These are phyloP conservation scores for Gymnoscelis rufifasciata DNA, from an alignment of 2,888 invertebrate genomes.

Conservation along the genomic window DNA sequence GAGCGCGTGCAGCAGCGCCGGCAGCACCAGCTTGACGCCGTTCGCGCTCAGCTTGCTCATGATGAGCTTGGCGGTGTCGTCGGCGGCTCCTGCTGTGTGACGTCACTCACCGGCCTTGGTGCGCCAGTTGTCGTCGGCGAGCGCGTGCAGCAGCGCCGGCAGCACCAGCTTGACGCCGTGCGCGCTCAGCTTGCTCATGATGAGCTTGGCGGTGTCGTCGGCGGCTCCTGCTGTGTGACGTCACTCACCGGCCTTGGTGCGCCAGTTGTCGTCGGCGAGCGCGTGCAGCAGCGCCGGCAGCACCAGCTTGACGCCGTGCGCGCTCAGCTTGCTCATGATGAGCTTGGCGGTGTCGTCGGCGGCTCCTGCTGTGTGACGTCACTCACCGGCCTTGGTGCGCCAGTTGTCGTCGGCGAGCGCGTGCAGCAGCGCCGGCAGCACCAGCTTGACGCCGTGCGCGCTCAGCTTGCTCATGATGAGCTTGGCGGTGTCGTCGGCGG, in stretches of 20 bases:
- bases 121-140: conserved; percentile 99
- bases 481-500: conserved; percentile 97
- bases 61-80: conserved; percentile 96
- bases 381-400: conserved; percentile 98
- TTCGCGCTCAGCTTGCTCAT: conserved; percentile 97
- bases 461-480: conserved; percentile 96
- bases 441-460: no score
- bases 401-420: conserved; percentile 98
- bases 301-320: no score
- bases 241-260: conserved; percentile 98
- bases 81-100: no score
- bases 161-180: conserved; percentile 98
- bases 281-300: conserved; percentile 95
- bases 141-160: conserved; percentile 93
- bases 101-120: conserved; percentile 98
- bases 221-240: no score
- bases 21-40: conserved; percentile 98
- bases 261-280: conserved; percentile 98
- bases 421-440: no score
- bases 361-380: no score
- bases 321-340: conserved; percentile 95
- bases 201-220: conserved; percentile 96
- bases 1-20: conserved; percentile 93
- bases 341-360: conserved; percentile 98
- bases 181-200: conserved; percentile 95